phyloP scores from a whole-genome alignment of 2,797 vertebrate genomes.

The Microctenopoma steveboyesi region DNA sequence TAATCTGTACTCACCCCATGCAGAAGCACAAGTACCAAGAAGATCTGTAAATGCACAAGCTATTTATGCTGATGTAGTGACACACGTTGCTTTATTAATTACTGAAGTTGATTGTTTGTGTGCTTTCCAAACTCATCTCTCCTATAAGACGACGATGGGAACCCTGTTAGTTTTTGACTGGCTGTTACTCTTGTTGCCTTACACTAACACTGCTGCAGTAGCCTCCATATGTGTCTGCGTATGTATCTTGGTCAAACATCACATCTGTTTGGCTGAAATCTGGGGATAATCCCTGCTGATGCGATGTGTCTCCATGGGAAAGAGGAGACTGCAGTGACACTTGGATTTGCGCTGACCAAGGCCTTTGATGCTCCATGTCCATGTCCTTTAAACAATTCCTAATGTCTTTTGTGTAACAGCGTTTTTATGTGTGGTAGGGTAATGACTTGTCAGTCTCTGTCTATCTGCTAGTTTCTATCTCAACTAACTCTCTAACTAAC shows the following conservation, averaged over 20 bases:
- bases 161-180: slow-evolving; percentile 9
- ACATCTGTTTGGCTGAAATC: slow-evolving; percentile 60
- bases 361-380: slow-evolving; percentile 35
- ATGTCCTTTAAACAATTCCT: slow-evolving; percentile 6
- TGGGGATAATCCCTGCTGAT: slow-evolving; percentile 49
- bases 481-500: not conserved
- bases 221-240: slow-evolving; percentile 32
- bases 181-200: slow-evolving; percentile 3
- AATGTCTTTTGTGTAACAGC: slow-evolving; percentile 6
- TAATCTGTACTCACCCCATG: not conserved
- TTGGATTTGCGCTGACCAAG: slow-evolving; percentile 23
- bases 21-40: not conserved
- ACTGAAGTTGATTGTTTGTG: not conserved
- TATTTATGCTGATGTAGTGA: not conserved
- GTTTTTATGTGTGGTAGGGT: not conserved
- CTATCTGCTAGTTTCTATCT: not conserved
- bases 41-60: not conserved
- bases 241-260: slow-evolving; percentile 44
- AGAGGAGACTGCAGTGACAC: slow-evolving; percentile 39
- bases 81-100: not conserved
- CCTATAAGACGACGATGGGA: not conserved
- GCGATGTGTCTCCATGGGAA: slow-evolving; percentile 37
- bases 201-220: slow-evolving; percentile 33
- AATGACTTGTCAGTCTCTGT: not conserved
- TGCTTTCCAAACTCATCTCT: not conserved